Evolutionary conservation across 2,113 vertebrate genomes (phyloP).

Genomic region (Saccopteryx leptura): DNA sequence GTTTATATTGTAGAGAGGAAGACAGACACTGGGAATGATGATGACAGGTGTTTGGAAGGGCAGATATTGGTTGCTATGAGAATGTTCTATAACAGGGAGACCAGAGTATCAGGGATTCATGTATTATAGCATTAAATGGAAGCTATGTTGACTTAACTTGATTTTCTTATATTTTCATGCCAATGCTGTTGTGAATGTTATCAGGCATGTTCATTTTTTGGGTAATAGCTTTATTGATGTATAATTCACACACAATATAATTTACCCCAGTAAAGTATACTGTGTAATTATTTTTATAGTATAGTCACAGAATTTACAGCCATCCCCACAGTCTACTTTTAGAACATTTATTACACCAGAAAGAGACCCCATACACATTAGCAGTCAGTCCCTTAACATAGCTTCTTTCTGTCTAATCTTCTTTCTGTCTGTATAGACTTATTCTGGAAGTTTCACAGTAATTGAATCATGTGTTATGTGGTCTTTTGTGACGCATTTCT

Average conservation of each 20-base stretch:
- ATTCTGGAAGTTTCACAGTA: neutral
- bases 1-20: neutral
- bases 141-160: neutral
- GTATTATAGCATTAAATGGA: neutral
- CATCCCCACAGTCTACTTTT: neutral
- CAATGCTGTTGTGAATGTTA: neutral
- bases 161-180: neutral
- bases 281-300: neutral
- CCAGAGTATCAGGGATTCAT: neutral
- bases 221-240: neutral
- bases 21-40: neutral
- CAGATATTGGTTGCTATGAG: neutral
- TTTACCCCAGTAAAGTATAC: neutral
- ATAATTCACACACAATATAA: neutral
- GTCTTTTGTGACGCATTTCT: neutral
- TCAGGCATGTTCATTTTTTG: neutral
- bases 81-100: neutral
- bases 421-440: neutral
- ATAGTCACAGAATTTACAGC: neutral
- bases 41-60: neutral
- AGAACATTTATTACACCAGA: neutral
- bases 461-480: neutral
- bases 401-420: neutral
- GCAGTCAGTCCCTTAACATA: neutral
- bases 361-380: neutral